Percentiles rank a stretch among this genome's conserved stretches.
Conservation (phyloP, 35 echinoderm and acorn worm species). For the Strongylocentrotus purpuratus region DNA sequence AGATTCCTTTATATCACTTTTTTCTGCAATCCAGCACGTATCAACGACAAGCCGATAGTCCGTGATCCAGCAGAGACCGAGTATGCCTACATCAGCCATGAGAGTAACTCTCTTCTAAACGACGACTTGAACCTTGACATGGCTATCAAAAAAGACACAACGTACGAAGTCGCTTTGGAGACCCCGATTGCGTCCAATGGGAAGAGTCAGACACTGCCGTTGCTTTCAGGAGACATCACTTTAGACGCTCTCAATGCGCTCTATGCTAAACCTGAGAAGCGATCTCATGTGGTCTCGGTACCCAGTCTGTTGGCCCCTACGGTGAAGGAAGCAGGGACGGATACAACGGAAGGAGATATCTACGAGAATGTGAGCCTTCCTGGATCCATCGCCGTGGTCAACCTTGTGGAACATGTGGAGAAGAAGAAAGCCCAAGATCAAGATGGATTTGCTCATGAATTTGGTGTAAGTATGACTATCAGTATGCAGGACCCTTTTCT, state of each 20-base stretch:
- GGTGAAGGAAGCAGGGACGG: not conserved
- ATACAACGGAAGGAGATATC: constrained; percentile 9
- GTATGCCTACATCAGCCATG: constrained; percentile 29
- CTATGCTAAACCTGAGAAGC: not conserved
- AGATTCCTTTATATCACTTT: not conserved
- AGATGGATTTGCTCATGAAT: constrained; percentile 33
- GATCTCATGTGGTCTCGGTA: not conserved
- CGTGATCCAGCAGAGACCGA: not conserved
- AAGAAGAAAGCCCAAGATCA: constrained; percentile 12
- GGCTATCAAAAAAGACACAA: not conserved
- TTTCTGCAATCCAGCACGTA: not conserved
- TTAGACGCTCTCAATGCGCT: not conserved
- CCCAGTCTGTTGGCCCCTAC: not conserved
- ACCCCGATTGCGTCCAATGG: not conserved
- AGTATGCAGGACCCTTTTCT: not conserved
- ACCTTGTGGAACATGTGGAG: constrained; percentile 29
- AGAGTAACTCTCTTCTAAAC: constrained; percentile 11
- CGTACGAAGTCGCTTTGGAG: not conserved
- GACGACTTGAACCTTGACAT: not conserved
- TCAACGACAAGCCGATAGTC: not conserved
- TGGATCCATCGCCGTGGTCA: not conserved
- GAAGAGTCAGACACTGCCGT: not conserved
- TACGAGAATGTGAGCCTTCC: constrained; percentile 34
- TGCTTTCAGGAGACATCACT: not conserved
- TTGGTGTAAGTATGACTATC: constrained; percentile 29